phyloP scores from a whole-genome alignment of 2,888 invertebrate genomes.

The Automeris io region DNA sequence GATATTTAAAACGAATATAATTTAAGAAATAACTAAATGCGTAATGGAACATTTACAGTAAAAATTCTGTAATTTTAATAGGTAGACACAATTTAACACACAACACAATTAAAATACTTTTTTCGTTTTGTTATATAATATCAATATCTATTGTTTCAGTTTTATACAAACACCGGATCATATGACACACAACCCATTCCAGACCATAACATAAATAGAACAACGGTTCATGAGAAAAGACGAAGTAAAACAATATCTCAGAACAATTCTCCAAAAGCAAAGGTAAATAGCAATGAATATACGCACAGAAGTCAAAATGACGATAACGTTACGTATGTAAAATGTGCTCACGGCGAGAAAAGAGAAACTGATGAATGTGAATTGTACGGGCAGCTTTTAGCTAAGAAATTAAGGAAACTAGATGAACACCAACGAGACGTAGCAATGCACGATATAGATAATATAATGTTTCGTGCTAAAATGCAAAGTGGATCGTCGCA shows the following conservation, averaged over 20 bases:
- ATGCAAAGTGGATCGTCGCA: slow-evolving; percentile 36
- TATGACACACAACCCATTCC: slow-evolving; percentile 23
- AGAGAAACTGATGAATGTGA: slow-evolving; percentile 57
- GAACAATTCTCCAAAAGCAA: slow-evolving; percentile 5
- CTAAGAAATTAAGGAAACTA: slow-evolving; percentile 58
- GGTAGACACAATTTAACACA: too few relatives aligned
- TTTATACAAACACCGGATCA: slow-evolving; percentile 18
- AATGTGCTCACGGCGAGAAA: slow-evolving; percentile 21
- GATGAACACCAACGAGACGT: slow-evolving; percentile 60
- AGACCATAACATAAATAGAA: slow-evolving; percentile 22
- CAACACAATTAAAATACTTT: too few relatives aligned
- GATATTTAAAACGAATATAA: too few relatives aligned
- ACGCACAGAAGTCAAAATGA: too few relatives aligned
- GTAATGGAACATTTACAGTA: too few relatives aligned
- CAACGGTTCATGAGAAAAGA: slow-evolving; percentile 19
- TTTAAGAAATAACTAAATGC: too few relatives aligned
- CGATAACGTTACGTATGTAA: slow-evolving; percentile 24
- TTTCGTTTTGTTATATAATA: not conserved
- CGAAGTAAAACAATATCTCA: slow-evolving; percentile 10
- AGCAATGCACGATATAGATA: slow-evolving; percentile 67
- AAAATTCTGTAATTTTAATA: too few relatives aligned
- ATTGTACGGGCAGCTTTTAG: slow-evolving; percentile 55
- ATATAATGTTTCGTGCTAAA: slow-evolving; percentile 60
- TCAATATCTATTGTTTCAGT: slow-evolving; percentile 17
- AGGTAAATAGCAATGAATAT: slow-evolving; percentile 2